A percentile compares a stretch with the other conserved stretches of the same genome.
Conservation (phyloP, 2,888 invertebrate genomes). For the Ellobium chinense region DNA sequence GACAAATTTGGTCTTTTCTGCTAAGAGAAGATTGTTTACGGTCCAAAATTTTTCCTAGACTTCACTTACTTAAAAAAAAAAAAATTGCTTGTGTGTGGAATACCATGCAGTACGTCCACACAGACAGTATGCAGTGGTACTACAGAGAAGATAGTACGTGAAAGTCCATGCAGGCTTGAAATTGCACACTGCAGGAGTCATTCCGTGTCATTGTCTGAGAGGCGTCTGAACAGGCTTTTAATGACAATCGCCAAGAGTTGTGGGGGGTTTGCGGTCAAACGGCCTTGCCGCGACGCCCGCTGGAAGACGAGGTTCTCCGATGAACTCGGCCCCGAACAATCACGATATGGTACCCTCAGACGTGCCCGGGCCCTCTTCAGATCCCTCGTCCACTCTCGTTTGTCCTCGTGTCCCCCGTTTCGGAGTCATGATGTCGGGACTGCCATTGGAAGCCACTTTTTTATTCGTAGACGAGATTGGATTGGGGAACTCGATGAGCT, state of each 20-base stretch:
- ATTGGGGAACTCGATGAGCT: too few relatives aligned
- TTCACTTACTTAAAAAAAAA: too few relatives aligned
- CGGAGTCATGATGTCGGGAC: not conserved
- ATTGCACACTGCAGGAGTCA: too few relatives aligned
- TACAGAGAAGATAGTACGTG: too few relatives aligned
- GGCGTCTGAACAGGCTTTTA: slow-evolving; percentile 4
- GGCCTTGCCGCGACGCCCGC: not conserved
- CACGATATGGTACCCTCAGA: slow-evolving; percentile 6
- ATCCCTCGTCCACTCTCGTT: not conserved
- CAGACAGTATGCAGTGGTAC: too few relatives aligned
- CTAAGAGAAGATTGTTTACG: too few relatives aligned
- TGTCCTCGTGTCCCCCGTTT: not conserved
- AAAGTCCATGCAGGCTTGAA: too few relatives aligned
- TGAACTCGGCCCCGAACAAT: not conserved
- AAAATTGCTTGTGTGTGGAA: too few relatives aligned
- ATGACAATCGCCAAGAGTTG: not conserved
- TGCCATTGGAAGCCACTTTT: not conserved
- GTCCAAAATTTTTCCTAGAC: too few relatives aligned
- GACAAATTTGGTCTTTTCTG: too few relatives aligned
- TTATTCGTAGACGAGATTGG: not conserved
- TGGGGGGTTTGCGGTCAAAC: slow-evolving; percentile 12
- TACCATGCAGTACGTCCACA: too few relatives aligned
- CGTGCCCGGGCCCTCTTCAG: not conserved
- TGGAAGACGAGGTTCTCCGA: not conserved
- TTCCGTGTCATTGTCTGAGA: too few relatives aligned